Conservation (phyloP, 2,797 vertebrate genomes). For the Chromobotia macracanthus region DNA sequence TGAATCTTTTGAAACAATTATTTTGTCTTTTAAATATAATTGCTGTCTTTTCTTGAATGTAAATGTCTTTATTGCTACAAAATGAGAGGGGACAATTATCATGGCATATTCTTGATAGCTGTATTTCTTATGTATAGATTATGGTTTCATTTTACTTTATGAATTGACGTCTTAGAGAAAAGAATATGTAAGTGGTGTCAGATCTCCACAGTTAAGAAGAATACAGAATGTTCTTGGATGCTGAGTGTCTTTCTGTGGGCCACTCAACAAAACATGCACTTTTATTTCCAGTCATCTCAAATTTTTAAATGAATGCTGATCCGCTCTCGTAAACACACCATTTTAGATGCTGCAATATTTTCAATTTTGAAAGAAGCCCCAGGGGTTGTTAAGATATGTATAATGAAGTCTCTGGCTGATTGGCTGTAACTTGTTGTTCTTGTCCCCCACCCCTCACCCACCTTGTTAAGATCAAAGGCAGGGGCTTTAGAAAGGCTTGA, state of each 20-base stretch:
- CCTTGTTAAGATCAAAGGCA: conserved; percentile 43
- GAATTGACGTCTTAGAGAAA: conserved; percentile 10
- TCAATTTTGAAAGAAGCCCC: not conserved
- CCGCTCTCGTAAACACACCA: not conserved
- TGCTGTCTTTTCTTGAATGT: conserved; percentile 18
- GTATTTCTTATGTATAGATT: conserved; percentile 33
- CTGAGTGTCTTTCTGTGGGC: not conserved
- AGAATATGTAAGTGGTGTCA: conserved; percentile 27
- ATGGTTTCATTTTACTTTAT: conserved; percentile 42
- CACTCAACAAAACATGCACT: not conserved
- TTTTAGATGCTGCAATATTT: not conserved
- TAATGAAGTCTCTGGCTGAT: conserved; percentile 10
- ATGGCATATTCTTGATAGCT: conserved; percentile 35
- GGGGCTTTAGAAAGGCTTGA: conserved; percentile 15
- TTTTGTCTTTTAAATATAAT: conserved; percentile 31
- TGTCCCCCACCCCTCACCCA: not conserved
- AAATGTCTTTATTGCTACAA: conserved; percentile 16
- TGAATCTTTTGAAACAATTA: conserved; percentile 35
- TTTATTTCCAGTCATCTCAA: not conserved
- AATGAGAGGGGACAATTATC: conserved; percentile 51
- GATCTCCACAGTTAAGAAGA: conserved; percentile 16
- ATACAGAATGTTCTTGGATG: conserved; percentile 14
- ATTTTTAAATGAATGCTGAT: conserved; percentile 21
- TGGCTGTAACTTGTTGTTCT: conserved; percentile 9
- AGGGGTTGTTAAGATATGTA: conserved; percentile 5